Evolutionary conservation across 2,888 invertebrate species (phyloP).

Genomic region (Podotricha telesiphe): DNA sequence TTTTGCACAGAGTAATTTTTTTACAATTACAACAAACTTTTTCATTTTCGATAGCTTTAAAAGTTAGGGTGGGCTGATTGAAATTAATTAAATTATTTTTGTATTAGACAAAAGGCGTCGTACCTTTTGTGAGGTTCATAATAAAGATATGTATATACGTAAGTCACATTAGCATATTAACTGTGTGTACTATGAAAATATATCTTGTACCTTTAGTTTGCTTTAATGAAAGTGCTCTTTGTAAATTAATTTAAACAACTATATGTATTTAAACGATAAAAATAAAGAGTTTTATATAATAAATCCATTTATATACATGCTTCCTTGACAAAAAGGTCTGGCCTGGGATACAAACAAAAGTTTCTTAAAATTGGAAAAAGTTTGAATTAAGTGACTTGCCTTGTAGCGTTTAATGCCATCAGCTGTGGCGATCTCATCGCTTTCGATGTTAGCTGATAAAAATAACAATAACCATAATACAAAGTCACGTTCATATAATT

Average conservation of each 20-base stretch:
- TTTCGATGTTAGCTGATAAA: constrained; percentile 73
- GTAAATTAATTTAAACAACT: neutral
- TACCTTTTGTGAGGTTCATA: neutral
- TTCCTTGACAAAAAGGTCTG: constrained; percentile 66
- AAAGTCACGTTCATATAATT: constrained; percentile 53
- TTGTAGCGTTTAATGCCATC: constrained; percentile 71
- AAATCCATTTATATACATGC: constrained; percentile 63
- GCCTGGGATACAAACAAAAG: constrained; percentile 72
- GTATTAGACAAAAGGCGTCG: neutral
- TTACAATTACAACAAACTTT: constrained; percentile 9
- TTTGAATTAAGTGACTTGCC: constrained; percentile 79
- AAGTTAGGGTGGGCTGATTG: neutral
- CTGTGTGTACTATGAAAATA: neutral
- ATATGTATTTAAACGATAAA: neutral
- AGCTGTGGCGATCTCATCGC: constrained; percentile 79
- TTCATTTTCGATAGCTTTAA: neutral
- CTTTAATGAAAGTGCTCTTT: neutral
- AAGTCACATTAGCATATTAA: constrained; percentile 8
- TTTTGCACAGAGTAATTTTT: constrained; percentile 14
- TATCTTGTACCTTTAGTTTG: neutral
- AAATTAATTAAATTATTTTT: constrained; percentile 5
- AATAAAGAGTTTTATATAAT: constrained; percentile 47
- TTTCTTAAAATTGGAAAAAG: constrained; percentile 75
- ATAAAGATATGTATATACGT: neutral
- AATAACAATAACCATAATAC: constrained; percentile 67